Percentiles rank a stretch among this genome's conserved stretches.
Evolutionary conservation across 2,113 vertebrate genomes (phyloP).

Genomic region (Spermophilus dauricus): DNA sequence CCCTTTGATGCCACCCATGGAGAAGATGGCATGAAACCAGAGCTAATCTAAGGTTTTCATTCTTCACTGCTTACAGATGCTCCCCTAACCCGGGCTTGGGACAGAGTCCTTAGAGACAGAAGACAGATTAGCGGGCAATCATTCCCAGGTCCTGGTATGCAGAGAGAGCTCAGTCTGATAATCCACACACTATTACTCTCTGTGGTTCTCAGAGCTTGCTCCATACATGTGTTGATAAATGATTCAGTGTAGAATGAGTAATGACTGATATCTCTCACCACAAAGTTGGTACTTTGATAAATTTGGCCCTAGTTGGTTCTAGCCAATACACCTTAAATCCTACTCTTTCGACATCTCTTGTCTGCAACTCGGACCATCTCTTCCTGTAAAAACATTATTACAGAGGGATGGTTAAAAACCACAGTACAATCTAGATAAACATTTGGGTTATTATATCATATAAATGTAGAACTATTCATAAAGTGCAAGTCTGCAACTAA

Average conservation of each 20-base stretch:
- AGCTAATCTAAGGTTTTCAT: background rate
- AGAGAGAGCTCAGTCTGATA: background rate
- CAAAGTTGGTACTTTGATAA: background rate
- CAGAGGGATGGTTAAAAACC: background rate
- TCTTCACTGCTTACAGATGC: background rate
- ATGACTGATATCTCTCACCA: background rate
- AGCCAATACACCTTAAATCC: background rate
- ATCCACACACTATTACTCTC: background rate
- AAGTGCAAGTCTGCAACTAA: background rate
- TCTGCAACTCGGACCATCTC: conserved; percentile 30
- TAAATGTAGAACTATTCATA: background rate
- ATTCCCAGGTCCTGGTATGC: background rate
- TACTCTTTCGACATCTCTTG: background rate
- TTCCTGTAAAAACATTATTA: background rate
- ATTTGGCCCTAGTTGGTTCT: background rate
- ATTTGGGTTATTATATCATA: background rate
- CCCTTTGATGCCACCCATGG: background rate
- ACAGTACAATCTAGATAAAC: background rate
- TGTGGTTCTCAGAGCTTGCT: background rate
- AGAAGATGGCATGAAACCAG: background rate
- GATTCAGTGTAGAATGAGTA: background rate
- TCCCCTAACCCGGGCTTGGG: background rate
- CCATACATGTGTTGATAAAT: background rate
- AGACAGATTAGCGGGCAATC: background rate
- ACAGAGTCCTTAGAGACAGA: background rate